Base-by-base conservation (phyloP, 2,113 vertebrate genomes). In the Tauraco erythrolophus region DNA sequence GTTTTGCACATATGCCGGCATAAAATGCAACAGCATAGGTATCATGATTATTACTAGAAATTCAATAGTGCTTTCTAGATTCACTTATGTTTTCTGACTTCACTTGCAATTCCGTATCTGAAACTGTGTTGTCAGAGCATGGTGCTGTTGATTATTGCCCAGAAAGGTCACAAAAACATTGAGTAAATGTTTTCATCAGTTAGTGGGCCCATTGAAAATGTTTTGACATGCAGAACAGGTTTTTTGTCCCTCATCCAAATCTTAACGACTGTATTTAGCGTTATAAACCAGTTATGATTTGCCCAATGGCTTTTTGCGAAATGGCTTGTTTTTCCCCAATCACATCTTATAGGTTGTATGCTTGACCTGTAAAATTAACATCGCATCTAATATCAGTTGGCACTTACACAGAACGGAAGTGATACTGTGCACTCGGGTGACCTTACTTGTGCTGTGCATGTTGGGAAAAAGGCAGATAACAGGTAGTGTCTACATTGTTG, bases 401-500 rank as follows among this genome's bases (percentile, higher is more conserved):
- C 56, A 35, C 4, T 54, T 39, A 62, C 10, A 43, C 0, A 12
- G 19, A 35, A 48, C 33, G 79, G 24, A n/a, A 76, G 2, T 11
- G 19, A n/a, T 30, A 27, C 9, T 3, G 1, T 28, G 31, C 25
- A 35, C 24, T 46, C 4, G 1, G 4, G 7, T 82, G 41, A 78
- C 2, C 10, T 53, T 16, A 46, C 14, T 31, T 53, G 12, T 31
- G 14, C 28, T 54, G 18, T 37, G 12, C 27, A 11, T 15, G 27
- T 21, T 54, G 25, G 27, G 35, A 68, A 46, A 79, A 74, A 11
- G 45, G 30, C 19, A 65, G 46, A 48, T 39, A 77, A 58, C 7
- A 41, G 10, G 8, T 11, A 46, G 3, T 37, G 27, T 46, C 21
- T 41, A 22, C 0, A 2, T 28, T 7, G 7, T 4, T 66, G 5